A percentile compares a stretch with the other conserved stretches of the same genome.
Conservation (phyloP, 2,888 invertebrate species). For the Xestia rhomboidea region DNA sequence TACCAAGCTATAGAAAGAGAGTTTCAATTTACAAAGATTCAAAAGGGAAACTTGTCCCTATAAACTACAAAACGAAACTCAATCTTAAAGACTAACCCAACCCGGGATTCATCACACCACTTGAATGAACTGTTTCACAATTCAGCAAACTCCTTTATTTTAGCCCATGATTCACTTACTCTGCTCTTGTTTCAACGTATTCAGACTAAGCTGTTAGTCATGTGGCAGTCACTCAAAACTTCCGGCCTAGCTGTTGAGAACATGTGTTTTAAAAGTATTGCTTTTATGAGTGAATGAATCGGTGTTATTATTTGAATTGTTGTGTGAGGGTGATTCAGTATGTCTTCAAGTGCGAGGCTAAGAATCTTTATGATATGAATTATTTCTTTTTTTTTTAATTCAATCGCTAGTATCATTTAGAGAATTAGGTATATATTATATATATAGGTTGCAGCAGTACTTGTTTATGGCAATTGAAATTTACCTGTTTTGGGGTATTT, state of each 20-base stretch:
- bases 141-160: constrained; percentile 27
- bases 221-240: constrained; percentile 33
- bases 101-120: constrained; percentile 25
- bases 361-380: background rate
- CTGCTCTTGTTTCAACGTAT: constrained; percentile 28
- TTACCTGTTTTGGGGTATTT: background rate
- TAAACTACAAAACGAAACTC: background rate
- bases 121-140: constrained; percentile 34
- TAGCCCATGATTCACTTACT: constrained; percentile 37
- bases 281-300: constrained; percentile 25
- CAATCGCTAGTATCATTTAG: background rate
- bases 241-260: constrained; percentile 39
- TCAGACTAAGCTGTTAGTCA: constrained; percentile 53
- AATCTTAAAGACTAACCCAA: background rate
- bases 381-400: background rate
- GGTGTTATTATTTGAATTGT: background rate
- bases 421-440: too few relatives aligned
- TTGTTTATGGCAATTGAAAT: background rate
- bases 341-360: background rate
- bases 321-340: constrained; percentile 21
- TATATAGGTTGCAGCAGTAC: background rate
- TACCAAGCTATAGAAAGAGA: background rate
- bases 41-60: background rate
- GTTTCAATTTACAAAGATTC: background rate
- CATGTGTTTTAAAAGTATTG: constrained; percentile 51